phyloP scores from a whole-genome alignment of 2,888 invertebrate species.

The Melangyna quadrimaculata region DNA sequence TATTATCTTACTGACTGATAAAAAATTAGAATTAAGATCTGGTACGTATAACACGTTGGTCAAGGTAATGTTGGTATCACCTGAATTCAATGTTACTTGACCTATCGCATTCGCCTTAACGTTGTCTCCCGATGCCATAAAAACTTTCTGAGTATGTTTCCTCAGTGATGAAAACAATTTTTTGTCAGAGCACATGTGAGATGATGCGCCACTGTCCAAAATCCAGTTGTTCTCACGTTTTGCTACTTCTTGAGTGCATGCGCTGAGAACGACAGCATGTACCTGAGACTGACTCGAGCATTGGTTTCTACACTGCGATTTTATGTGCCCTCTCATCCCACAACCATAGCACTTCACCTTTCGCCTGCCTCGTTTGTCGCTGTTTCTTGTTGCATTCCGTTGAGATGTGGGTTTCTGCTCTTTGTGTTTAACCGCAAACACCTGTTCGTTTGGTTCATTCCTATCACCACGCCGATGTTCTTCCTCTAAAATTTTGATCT shows the following conservation, averaged over 20 bases:
- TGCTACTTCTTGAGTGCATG: too few species aligned
- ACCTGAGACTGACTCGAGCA: background rate
- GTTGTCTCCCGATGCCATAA: constrained; percentile 27
- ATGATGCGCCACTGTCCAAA: constrained; percentile 41
- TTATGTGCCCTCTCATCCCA: constrained; percentile 49
- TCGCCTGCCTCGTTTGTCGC: constrained; percentile 8
- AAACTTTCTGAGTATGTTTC: background rate
- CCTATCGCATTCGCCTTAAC: constrained; percentile 25
- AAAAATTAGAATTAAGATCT: constrained; percentile 13
- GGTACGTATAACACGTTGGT: constrained; percentile 37
- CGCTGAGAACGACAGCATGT: too few species aligned
- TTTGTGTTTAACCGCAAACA: constrained; percentile 21
- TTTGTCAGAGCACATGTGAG: constrained; percentile 30
- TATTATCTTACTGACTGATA: constrained; percentile 40
- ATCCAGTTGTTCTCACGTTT: background rate
- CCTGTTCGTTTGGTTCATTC: background rate
- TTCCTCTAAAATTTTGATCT: constrained; percentile 37
- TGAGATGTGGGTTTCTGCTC: background rate
- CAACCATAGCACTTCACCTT: constrained; percentile 45
- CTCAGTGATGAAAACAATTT: constrained; percentile 13
- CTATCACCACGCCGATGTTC: constrained; percentile 40
- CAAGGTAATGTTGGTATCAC: background rate
- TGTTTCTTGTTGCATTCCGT: background rate
- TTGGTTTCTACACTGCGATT: constrained; percentile 40
- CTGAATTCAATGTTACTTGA: background rate